Conservation (phyloP, 2,888 invertebrate species). For the Hirtodrosophila confusa region DNA sequence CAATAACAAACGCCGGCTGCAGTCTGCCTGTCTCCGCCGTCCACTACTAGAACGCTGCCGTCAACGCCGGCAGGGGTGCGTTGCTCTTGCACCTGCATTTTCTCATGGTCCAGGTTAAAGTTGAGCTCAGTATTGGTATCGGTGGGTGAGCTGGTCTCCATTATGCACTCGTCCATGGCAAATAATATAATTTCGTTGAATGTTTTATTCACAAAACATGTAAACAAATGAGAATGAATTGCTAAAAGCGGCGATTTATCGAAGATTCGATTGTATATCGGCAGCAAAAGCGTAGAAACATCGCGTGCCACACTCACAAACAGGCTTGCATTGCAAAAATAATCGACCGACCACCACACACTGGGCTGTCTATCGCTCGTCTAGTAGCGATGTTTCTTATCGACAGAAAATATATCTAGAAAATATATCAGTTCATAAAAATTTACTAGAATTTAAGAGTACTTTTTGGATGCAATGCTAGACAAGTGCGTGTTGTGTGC, state of each 20-base stretch:
- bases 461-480: constrained; percentile 62
- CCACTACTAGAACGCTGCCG: constrained; percentile 14
- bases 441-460: constrained; percentile 62
- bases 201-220: constrained; percentile 69
- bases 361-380: constrained; percentile 39
- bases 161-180: constrained; percentile 74
- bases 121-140: constrained; percentile 64
- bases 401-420: constrained; percentile 65
- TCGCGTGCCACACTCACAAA: constrained; percentile 11
- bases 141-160: constrained; percentile 70
- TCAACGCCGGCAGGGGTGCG: constrained; percentile 20
- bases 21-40: constrained; percentile 42
- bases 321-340: constrained; percentile 21
- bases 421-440: constrained; percentile 63
- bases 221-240: constrained; percentile 61
- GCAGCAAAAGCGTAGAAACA: constrained; percentile 7
- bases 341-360: constrained; percentile 36
- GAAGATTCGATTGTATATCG: not conserved
- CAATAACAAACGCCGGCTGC: constrained; percentile 82
- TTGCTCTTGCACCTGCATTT: constrained; percentile 52
- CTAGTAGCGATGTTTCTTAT: constrained; percentile 62
- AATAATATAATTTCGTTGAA: constrained; percentile 10
- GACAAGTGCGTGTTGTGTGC: constrained; percentile 61
- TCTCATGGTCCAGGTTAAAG: constrained; percentile 65
- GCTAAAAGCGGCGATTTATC: constrained; percentile 2